Base-by-base conservation (phyloP, 2,888 invertebrate genomes). In the Drosophila kuntzei region DNA sequence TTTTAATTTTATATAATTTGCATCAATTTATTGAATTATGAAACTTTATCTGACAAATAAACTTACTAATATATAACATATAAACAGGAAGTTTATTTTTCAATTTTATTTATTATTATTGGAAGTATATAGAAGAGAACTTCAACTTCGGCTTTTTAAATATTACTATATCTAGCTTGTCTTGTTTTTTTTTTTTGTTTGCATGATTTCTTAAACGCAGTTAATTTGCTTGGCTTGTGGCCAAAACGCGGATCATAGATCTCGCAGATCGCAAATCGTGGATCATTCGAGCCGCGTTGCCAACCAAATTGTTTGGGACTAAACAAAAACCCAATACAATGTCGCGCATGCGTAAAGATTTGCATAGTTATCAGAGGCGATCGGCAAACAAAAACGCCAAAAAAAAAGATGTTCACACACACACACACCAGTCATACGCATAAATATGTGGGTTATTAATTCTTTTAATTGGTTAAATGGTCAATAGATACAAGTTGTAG, bases 171-270 rank as follows among this genome's bases (percentile, higher is more conserved):
- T 16, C 34, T 32, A 12, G 27, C n/a, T 14, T 22, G 20, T 47
- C 29, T 14, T 34, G 39, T 58, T 62, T 68, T 59, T 39, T 47
- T 29, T 20, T 8, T 32, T 34, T 34, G 57, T 55, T 59, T 57
- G 32, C 37, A 36, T 62, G 76, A 84, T 87, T 74, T 47, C 37
- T 47, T 62, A 78, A 81, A 79, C 67, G 73, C 66, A 60, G 74
- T 71, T 81, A 79, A 79, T 87, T 87, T 87, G 85, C 72, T 85
- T 85, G 79, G 61, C 78, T 77, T 77, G 84, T 71, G 69, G 80
- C 54, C 57, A 25, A 75, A 32, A 18, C 5, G 53, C 18, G 12
- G 39, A 27, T 41, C 39, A n/a, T 32, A 16, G 29, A 54, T 54
- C 29, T n/a, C 20, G 9, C 18, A 16, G n/a, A 29, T 29, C 14